phyloP scores from a whole-genome alignment of 2,797 vertebrate species.

The Mustela erminea region DNA sequence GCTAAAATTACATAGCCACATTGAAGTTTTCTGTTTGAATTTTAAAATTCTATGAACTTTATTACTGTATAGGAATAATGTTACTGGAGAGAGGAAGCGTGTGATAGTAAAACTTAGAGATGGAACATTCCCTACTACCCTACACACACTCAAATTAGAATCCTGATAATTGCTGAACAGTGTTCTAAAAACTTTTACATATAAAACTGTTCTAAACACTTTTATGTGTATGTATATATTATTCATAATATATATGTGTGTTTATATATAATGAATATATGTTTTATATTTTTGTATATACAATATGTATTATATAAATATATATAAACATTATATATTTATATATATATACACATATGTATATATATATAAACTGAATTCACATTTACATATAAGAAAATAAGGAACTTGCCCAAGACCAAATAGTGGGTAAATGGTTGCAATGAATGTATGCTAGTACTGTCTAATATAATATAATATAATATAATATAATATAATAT shows the following conservation, averaged over 20 bases:
- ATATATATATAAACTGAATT: not conserved
- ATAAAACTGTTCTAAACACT: not conserved
- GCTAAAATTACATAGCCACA: slow-evolving; percentile 44
- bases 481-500: not conserved
- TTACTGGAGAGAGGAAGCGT: not conserved
- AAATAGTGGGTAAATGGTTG: not conserved
- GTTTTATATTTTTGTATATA: not conserved
- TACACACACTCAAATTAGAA: not conserved
- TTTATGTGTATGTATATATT: not conserved
- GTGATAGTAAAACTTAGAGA: not conserved
- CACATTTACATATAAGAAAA: not conserved
- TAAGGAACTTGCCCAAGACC: not conserved
- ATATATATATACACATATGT: not conserved
- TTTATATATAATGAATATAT: not conserved
- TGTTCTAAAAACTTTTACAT: not conserved
- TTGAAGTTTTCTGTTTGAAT: slow-evolving; percentile 33
- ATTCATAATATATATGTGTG: not conserved
- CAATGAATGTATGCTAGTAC: not conserved
- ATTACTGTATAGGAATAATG: not conserved
- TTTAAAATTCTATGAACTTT: slow-evolving; percentile 35
- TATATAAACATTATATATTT: not conserved
- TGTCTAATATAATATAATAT: not conserved
- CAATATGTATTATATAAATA: not conserved
- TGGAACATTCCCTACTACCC: not conserved
- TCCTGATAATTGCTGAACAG: not conserved